These are phyloP conservation scores for Vultur gryphus DNA, from an alignment of 2,797 vertebrate genomes.

Conservation along the genomic window DNA sequence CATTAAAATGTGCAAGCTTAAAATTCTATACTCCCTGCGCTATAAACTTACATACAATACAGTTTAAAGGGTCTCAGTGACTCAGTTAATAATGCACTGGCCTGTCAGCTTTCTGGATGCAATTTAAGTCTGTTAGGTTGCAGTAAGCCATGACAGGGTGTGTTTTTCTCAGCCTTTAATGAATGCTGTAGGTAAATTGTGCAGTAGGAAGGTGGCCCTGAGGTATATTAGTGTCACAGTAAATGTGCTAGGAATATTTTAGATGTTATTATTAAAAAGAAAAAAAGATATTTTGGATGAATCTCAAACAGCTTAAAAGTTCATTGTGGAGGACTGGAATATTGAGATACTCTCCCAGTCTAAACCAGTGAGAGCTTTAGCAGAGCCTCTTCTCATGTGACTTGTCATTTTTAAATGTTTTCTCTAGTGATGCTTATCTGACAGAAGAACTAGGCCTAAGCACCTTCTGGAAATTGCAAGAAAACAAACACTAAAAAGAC, in stretches of 20 bases:
- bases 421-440: not conserved
- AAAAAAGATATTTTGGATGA: not conserved
- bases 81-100: conserved; percentile 53
- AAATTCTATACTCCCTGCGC: conserved; percentile 50
- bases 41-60: conserved; percentile 52
- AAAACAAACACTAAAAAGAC: not conserved
- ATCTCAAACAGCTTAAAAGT: not conserved
- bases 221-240: conserved; percentile 20
- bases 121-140: conserved; percentile 58
- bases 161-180: conserved; percentile 59
- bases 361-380: not conserved
- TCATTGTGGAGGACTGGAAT: not conserved
- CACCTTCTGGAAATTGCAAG: not conserved
- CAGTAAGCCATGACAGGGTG: conserved; percentile 51
- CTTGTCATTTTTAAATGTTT: not conserved
- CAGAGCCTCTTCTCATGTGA: not conserved
- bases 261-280: not conserved
- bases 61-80: conserved; percentile 54
- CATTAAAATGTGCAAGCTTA: conserved; percentile 69
- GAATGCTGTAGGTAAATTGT: conserved; percentile 20
- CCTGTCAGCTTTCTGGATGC: conserved; percentile 41
- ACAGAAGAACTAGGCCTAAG: not conserved
- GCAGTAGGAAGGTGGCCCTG: not conserved
- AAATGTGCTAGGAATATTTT: conserved; percentile 3
- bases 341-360: not conserved